Base-by-base conservation (phyloP, 2,888 invertebrate genomes). In the Loripinus fragilis region DNA sequence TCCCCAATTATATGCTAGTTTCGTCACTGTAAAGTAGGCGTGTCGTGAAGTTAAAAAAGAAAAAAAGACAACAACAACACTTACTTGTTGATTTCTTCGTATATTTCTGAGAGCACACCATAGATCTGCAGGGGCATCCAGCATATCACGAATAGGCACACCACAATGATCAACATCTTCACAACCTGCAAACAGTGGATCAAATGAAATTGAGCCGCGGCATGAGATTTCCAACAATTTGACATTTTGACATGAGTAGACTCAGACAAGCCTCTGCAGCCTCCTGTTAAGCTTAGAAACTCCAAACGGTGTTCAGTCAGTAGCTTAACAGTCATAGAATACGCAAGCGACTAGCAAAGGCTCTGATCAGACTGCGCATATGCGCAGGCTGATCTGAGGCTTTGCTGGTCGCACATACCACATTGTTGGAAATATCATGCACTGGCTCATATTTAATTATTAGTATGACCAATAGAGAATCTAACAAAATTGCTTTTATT, bases 121-220 rank as follows among this genome's bases (percentile, higher is more conserved):
- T 94, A 94, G 5, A 93, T 89, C 83, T 94, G 94, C 23, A 94
- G 90, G 0, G 94, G 94, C 76, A 94, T 87, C 94, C 94, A 94
- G 75, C 94, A 94, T 15, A 94, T 86, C 2, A 94, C 93, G 86
- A 94, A 94, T 76, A 94, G 87, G 20, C 92, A 90, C 25, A 94
- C 94, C 28, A 94, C 94, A 15, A 94, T 93, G 28, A 93, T 90
- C 81, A 94, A 85, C 93, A 94, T 94, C 85, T 93, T 93, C 15
- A 93, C 92, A 10, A 93, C 93, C 94, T 94, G 88, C 8, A 89
- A 87, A 17, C 38, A 38, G 38, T 38, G 38, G 7, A 12, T 38
- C 5, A 68, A 45, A 38, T 38, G 5, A 38, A 38, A 38, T 38
- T 38, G 28, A 68, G 25, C 1, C 33, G n/a, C n/a, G 38, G 38